A percentile compares a stretch with the other conserved stretches of the same genome.
phyloP scores from a whole-genome alignment of 1,140 invertebrate species.

The Drosophila oshimai region DNA sequence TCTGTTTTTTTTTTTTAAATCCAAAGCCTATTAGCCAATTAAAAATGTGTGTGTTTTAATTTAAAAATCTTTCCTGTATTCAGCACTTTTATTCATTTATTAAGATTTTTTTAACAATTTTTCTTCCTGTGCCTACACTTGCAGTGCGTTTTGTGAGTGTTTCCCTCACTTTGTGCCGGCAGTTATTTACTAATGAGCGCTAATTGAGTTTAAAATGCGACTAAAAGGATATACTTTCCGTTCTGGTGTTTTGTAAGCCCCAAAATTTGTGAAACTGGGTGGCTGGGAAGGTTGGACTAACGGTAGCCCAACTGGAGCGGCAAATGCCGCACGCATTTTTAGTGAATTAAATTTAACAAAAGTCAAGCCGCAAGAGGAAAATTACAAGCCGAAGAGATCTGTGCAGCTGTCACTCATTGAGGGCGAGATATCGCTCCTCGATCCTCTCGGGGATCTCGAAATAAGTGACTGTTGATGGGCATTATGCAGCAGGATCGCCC shows the following conservation, averaged over 20 bases:
- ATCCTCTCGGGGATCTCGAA: constrained; percentile 33
- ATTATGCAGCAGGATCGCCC: constrained; percentile 42
- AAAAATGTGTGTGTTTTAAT: background rate
- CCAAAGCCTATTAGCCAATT: no score
- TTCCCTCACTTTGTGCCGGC: constrained; percentile 45
- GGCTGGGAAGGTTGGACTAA: constrained; percentile 14
- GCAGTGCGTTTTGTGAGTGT: constrained; percentile 50
- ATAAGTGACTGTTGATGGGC: constrained; percentile 75
- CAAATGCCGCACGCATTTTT: constrained; percentile 58
- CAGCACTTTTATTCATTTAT: background rate
- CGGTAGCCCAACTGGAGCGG: constrained; percentile 25
- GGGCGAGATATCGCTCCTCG: background rate
- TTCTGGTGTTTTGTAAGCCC: background rate
- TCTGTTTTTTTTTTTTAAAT: no score
- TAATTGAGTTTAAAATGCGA: constrained; percentile 77
- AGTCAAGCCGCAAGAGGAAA: constrained; percentile 26
- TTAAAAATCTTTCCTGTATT: no score
- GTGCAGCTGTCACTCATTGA: constrained; percentile 68
- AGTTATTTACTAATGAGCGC: constrained; percentile 76
- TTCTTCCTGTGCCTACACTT: constrained; percentile 18
- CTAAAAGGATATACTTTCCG: constrained; percentile 61
- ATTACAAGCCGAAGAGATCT: constrained; percentile 31
- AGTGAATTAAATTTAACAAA: constrained; percentile 73
- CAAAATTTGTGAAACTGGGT: constrained; percentile 10
- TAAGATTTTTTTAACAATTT: background rate